Conservation (phyloP, 37 sponge, comb jelly and placozoan genomes). For the Hormiphora californensis region DNA sequence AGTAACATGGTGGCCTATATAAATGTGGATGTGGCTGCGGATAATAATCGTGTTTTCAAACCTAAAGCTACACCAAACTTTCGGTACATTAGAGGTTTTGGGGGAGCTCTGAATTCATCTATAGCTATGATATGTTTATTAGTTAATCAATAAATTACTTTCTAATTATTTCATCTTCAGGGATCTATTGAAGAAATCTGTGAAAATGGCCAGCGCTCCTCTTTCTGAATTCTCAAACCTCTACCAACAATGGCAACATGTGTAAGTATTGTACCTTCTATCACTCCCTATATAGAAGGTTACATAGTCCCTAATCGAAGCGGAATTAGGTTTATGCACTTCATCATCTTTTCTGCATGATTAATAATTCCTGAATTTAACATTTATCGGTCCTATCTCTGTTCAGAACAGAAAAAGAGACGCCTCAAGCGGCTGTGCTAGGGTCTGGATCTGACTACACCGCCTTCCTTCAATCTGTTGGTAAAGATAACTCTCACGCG, state of each 20-base stretch:
- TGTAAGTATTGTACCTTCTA: constrained; percentile 15
- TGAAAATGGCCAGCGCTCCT: not conserved
- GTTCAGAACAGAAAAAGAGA: no score
- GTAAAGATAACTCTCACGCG: no score
- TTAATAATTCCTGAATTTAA: no score
- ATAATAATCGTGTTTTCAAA: not conserved
- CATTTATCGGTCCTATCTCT: no score
- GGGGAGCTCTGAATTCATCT: no score
- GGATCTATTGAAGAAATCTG: not conserved
- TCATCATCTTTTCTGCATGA: no score
- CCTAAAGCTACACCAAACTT: constrained; percentile 44
- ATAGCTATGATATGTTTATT: not conserved
- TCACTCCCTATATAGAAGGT: not conserved
- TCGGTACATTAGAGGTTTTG: not conserved
- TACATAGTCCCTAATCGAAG: not conserved
- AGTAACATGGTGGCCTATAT: constrained; percentile 45
- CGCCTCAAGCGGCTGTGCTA: not conserved
- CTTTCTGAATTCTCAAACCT: not conserved
- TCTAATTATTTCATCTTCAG: not conserved
- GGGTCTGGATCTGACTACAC: constrained; percentile 50
- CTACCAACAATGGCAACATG: not conserved
- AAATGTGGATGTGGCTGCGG: constrained; percentile 44
- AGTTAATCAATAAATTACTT: not conserved
- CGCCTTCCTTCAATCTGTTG: not conserved
- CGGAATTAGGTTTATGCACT: not conserved